Conservation (phyloP, 1,140 invertebrate genomes). For the Rhopalosiphum padi region DNA sequence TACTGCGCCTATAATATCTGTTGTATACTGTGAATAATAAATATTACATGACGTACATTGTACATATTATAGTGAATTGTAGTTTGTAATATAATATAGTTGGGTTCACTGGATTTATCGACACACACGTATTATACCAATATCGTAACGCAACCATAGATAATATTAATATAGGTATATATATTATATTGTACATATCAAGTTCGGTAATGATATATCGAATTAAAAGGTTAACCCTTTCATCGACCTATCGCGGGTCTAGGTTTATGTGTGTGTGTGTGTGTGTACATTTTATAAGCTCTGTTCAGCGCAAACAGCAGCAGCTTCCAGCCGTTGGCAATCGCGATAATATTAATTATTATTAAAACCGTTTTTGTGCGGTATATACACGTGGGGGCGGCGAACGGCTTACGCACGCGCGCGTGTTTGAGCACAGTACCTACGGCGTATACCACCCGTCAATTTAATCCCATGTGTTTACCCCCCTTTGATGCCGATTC, state of each 20-base stretch:
- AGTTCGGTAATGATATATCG: not conserved
- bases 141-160: not conserved
- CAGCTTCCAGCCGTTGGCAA: not conserved
- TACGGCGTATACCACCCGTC: not conserved
- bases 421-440: not conserved
- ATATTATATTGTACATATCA: not conserved
- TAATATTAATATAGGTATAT: not conserved
- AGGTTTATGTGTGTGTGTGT: not conserved
- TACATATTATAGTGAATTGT: not conserved
- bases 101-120: not conserved
- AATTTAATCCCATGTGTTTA: not conserved
- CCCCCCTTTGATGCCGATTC: not conserved
- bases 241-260: not conserved
- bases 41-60: not conserved
- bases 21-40: not conserved
- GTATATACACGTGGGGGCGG: not conserved
- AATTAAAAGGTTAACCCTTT: slow-evolving; percentile 24
- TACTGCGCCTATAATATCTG: not conserved
- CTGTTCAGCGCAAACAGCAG: not conserved
- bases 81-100: not conserved
- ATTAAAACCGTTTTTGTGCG: slow-evolving; percentile 7
- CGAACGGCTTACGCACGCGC: not conserved
- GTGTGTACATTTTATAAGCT: not conserved
- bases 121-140: slow-evolving; percentile 27
- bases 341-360: slow-evolving; percentile 43